These are phyloP conservation scores for Patella caerulea DNA, from an alignment of 2,888 invertebrate genomes.

Conservation along the genomic window DNA sequence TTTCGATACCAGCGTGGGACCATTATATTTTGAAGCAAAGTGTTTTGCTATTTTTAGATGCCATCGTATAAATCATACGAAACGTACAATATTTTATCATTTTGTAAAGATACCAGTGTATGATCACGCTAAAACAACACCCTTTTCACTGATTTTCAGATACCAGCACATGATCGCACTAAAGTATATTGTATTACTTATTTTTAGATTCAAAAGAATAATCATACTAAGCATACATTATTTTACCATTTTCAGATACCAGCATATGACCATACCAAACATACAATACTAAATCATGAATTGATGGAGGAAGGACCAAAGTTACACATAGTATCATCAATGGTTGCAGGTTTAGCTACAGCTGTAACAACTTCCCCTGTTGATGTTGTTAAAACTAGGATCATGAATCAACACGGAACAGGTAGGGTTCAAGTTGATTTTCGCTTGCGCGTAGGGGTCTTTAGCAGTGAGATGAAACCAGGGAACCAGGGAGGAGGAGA, in stretches of 20 bases:
- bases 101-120: no score
- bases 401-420: conserved; percentile 56
- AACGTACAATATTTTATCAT: conserved; percentile 57
- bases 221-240: no score
- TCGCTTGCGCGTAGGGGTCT: no score
- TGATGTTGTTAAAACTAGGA: conserved; percentile 63
- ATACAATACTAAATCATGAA: conserved; percentile 53
- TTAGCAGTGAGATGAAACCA: no score
- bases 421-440: not conserved
- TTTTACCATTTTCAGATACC: conserved; percentile 50
- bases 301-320: conserved; percentile 55
- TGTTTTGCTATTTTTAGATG: conserved; percentile 42
- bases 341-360: conserved; percentile 62
- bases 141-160: no score
- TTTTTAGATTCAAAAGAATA: no score
- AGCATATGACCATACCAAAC: conserved; percentile 64
- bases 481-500: no score
- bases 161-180: no score
- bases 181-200: no score
- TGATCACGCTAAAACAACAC: conserved; percentile 15
- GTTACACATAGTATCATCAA: conserved; percentile 58
- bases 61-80: conserved; percentile 66
- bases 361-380: conserved; percentile 64
- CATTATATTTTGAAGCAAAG: no score
- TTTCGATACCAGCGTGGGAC: no score